These are phyloP conservation scores for Bos taurus DNA, from an alignment of 2,113 vertebrate genomes.

Conservation along the genomic window DNA sequence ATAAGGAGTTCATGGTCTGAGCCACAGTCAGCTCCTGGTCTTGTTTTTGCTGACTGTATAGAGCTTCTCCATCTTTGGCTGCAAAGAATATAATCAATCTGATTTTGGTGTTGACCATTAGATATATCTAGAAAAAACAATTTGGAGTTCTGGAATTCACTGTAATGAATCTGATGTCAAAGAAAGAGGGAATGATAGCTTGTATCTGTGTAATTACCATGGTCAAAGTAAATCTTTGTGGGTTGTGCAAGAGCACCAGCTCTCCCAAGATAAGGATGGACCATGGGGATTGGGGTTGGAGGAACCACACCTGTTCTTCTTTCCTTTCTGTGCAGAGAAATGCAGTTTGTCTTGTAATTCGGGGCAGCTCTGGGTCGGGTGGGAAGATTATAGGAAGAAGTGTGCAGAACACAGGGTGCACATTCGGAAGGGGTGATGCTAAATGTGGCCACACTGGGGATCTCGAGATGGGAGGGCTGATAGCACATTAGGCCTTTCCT, in stretches of 20 bases:
- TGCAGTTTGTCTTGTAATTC: neutral
- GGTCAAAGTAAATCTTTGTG: neutral
- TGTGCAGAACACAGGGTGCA: neutral
- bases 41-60: too few species aligned
- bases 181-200: neutral
- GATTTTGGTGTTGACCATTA: neutral
- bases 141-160: neutral
- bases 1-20: too few species aligned
- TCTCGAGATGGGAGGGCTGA: fast-evolving
- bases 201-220: neutral
- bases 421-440: fast-evolving
- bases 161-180: neutral
- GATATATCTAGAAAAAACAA: neutral
- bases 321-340: neutral
- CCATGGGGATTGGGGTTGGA: neutral
- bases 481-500: neutral
- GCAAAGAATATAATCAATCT: too few species aligned
- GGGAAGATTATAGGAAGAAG: neutral
- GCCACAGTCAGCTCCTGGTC: too few species aligned
- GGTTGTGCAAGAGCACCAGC: neutral
- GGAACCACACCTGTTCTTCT: neutral
- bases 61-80: too few species aligned
- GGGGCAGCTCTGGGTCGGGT: neutral
- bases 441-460: fast-evolving
- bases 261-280: neutral